Evolutionary conservation across 1,140 invertebrate species (phyloP), one percentile per base, ranked within the genome.

Genomic region (Drosophila watanabei): DNA sequence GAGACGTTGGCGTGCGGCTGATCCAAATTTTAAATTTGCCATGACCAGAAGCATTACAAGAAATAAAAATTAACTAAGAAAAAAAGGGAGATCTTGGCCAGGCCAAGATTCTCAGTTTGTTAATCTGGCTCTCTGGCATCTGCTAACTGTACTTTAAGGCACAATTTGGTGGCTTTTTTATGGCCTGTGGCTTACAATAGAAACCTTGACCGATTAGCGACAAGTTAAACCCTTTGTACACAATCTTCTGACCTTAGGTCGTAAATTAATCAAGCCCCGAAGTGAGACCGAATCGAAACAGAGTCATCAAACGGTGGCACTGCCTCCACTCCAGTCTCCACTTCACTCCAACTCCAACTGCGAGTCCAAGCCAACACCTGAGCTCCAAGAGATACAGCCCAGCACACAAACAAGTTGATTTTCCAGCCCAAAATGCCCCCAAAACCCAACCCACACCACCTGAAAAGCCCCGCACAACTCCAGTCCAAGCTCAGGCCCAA

Each of bases 201-300:
- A 72, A 79, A 69, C 85, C 85, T 90, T 89, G 86, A 85, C 86
- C 81, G 61, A 89, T 88, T 77, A 80, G 80, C 78, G 78, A 89
- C 82, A 62, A 87, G 60, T 70, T 69, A 75, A 86, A 71, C 57
- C 64, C 79, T 86, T 86, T 86, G 82, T 84, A 52, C 61, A 56
- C 48, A 75, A 62, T 66, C 72, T 69, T 82, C 64, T 80, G 79
- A 79, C 68, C 85, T 77, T 61, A 81, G 83, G 85, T 90, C 75
- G 82, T 85, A 89, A 89, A 89, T 90, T 89, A 90, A 89, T 89
- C 85, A 89, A 81, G 65, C 66, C 80, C 66, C 66, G 78, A 58
- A 78, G 75, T 68, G 51, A 71, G 65, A 71, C 75, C 66, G 58
- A 79, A 46, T 58, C 60, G 71, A 85, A 86, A 86, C 83, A 87